Base-by-base conservation (phyloP, 2,888 invertebrate species). In the Idaea dimidiata region DNA sequence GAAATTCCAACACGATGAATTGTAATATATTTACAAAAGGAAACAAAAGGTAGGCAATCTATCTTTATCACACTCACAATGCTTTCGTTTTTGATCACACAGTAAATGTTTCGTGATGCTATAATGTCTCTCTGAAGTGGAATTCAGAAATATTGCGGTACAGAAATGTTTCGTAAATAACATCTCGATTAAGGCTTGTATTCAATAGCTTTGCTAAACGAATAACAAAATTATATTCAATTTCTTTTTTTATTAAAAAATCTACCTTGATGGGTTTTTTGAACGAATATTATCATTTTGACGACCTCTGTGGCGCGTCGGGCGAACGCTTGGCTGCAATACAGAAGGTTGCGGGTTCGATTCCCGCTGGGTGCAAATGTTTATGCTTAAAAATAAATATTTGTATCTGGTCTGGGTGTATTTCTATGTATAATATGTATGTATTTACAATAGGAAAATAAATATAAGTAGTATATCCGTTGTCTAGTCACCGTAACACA, bases 21-120 rank as follows among this genome's bases (percentile, higher is more conserved):
- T 62, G 57, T 65, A 63, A 66, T 70, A 65, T 64, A 64, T 67
- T 57, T 63, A 43, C 57, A 59, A 66, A 64, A 60, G 66, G 62
- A 68, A 61, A 62, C 63, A 63, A 59, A 54, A 59, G 43, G 43
- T 43, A 16, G 32, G 58, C 61, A 63, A 70, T 70, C 63, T 61
- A 32, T 70, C 65, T 64, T 57, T 65, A 67, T 69, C 68, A 60
- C 60, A 57, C 55, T 43, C 43, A 58, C 58, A 58, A 16, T 32
- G 66, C 60, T 62, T 65, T 68, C 60, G 66, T 66, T 62, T 65
- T 63, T 61, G 18, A 31, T 53, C 64, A 31, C 54, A 58, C 53
- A 62, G 55, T 43, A 63, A 62, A 64, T 60, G 64, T 64, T 62
- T 63, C 62, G 64, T 64, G 62, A 64, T 59, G 55, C 18, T 59